Evolutionary conservation across 2,888 invertebrate genomes (phyloP).

Genomic region (Hyppa rectilinea): DNA sequence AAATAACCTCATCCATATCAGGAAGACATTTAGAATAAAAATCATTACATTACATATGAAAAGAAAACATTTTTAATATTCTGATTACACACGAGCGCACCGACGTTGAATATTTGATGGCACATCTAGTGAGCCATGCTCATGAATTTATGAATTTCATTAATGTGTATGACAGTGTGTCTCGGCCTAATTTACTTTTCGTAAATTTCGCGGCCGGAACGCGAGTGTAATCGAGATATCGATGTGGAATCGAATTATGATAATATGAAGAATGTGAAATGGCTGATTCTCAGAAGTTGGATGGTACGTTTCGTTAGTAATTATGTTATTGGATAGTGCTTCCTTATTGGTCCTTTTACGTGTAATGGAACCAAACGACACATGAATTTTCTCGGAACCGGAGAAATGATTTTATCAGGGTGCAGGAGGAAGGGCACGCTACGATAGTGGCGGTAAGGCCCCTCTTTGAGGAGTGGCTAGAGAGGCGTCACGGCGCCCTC

Average conservation of each 20-base stretch:
- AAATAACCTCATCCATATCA: constrained; percentile 41
- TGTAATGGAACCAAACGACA: neutral
- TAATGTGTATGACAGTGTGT: constrained; percentile 70
- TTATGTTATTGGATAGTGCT: constrained; percentile 21
- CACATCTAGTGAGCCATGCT: constrained; percentile 65
- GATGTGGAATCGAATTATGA: constrained; percentile 43
- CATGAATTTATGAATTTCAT: constrained; percentile 83
- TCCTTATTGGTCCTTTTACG: constrained; percentile 11
- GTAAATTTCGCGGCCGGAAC: constrained; percentile 54
- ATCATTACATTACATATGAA: constrained; percentile 65
- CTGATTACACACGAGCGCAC: constrained; percentile 71
- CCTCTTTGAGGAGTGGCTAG: too few relatives aligned
- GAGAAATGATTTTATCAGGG: neutral
- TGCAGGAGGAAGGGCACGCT: too few relatives aligned
- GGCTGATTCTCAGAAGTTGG: neutral
- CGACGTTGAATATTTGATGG: constrained; percentile 76
- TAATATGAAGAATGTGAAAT: constrained; percentile 9
- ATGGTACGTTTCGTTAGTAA: constrained; percentile 12
- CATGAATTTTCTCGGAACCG: neutral
- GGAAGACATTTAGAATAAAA: constrained; percentile 48
- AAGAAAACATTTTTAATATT: constrained; percentile 82
- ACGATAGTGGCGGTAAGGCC: too few relatives aligned
- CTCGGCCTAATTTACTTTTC: constrained; percentile 66
- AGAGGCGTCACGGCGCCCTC: too few relatives aligned
- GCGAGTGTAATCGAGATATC: constrained; percentile 48